A percentile compares a stretch with the other conserved stretches of the same genome.
phyloP scores from a whole-genome alignment of 2,113 vertebrate genomes.

The Notarius quadriscutis region DNA sequence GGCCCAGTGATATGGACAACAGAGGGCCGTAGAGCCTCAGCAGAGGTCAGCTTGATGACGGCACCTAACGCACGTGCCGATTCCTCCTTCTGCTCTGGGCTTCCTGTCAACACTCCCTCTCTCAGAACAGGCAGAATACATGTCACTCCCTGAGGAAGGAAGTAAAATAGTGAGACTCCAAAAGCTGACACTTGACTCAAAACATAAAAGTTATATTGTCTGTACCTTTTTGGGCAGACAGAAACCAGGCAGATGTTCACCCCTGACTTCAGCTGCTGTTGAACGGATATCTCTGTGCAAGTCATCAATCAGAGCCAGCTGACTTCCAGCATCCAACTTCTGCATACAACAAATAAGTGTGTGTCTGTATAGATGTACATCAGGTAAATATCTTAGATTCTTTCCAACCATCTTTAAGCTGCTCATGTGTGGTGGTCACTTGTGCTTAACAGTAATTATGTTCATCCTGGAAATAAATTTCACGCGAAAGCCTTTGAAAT shows the following conservation, averaged over 20 bases:
- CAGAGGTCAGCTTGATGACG: slow-evolving; percentile 91
- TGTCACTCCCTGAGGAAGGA: slow-evolving; percentile 83
- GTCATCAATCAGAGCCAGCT: slow-evolving; percentile 93
- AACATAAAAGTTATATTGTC: not conserved
- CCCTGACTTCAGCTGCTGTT: slow-evolving; percentile 84
- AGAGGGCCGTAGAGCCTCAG: slow-evolving; percentile 91
- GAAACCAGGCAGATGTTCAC: slow-evolving; percentile 91
- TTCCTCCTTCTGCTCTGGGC: slow-evolving; percentile 96
- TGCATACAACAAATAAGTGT: slow-evolving; percentile 53
- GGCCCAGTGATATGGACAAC: slow-evolving; percentile 97
- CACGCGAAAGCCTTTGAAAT: not conserved
- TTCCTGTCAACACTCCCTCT: slow-evolving; percentile 93
- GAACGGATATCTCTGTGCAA: slow-evolving; percentile 90
- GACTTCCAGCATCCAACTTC: slow-evolving; percentile 94
- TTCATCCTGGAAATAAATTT: not conserved
- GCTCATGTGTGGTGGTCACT: not conserved
- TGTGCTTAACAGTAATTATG: not conserved
- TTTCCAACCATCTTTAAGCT: not conserved
- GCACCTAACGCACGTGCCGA: slow-evolving; percentile 91
- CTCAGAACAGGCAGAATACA: slow-evolving; percentile 93
- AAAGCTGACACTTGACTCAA: too few species aligned
- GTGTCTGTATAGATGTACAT: not conserved
- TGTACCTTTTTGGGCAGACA: slow-evolving; percentile 95
- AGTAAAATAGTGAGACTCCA: not conserved
- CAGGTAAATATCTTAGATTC: not conserved